Percentiles rank a stretch among this genome's conserved stretches.
These are phyloP conservation scores for Aphelinus certus DNA, from an alignment of 1,140 invertebrate species.

Conservation along the genomic window DNA sequence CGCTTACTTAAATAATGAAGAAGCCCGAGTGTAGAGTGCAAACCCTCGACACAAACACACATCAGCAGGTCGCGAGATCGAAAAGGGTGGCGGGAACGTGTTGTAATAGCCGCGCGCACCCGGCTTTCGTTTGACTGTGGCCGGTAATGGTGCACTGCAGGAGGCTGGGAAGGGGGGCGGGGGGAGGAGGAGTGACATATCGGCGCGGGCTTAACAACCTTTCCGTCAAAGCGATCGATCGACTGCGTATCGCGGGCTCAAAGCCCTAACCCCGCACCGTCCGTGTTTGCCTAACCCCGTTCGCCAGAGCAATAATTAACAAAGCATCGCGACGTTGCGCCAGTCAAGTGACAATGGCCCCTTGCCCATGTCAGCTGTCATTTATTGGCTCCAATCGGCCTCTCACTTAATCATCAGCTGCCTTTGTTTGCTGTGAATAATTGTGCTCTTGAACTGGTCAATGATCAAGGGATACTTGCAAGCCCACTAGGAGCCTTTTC, in stretches of 20 bases:
- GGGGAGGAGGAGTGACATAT: not conserved
- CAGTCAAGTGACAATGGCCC: not conserved
- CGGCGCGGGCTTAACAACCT: constrained; percentile 6
- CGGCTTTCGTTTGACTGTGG: not conserved
- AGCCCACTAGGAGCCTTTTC: no score
- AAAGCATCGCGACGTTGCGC: constrained; percentile 7
- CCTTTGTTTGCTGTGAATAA: no score
- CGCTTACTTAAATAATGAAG: no score
- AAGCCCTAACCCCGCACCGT: no score
- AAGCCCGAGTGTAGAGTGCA: no score
- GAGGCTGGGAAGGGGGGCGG: no score
- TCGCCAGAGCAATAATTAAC: constrained; percentile 26
- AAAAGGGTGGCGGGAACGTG: not conserved
- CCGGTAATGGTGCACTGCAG: no score
- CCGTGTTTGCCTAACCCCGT: constrained; percentile 27
- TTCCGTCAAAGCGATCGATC: not conserved
- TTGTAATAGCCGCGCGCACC: not conserved
- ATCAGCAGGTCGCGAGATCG: no score
- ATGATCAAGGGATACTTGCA: no score
- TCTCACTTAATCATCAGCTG: not conserved
- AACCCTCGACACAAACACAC: no score
- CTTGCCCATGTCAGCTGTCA: not conserved
- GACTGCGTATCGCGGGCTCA: no score
- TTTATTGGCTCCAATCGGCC: not conserved
- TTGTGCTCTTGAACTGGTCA: no score